Percentiles rank a stretch among this genome's conserved stretches.
Conservation (phyloP, 1,140 invertebrate genomes). For the Drosophila orena region DNA sequence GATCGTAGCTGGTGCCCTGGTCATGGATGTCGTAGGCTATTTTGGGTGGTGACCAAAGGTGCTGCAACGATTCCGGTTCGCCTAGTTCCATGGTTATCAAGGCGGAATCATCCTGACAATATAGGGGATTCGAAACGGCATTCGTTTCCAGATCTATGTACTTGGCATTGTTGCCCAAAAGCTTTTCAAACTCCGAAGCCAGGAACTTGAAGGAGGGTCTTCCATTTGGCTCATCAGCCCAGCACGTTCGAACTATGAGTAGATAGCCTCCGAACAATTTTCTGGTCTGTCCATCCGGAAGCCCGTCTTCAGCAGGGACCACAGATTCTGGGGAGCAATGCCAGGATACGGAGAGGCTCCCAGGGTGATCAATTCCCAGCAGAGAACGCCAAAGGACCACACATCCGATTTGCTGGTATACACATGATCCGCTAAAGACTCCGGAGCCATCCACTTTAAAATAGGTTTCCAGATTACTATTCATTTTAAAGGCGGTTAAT, state of each 20-base stretch:
- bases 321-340: constrained; percentile 91
- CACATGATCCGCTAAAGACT: constrained; percentile 93
- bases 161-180: constrained; percentile 90
- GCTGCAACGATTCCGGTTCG: constrained; percentile 70
- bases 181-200: constrained; percentile 87
- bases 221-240: constrained; percentile 90
- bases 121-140: constrained; percentile 82
- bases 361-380: constrained; percentile 95
- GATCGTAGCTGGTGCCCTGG: constrained; percentile 61
- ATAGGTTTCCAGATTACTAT: no score
- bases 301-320: constrained; percentile 90
- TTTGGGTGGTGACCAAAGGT: constrained; percentile 78
- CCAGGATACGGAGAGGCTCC: constrained; percentile 88
- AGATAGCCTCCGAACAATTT: constrained; percentile 93
- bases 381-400: constrained; percentile 95
- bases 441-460: constrained; percentile 93
- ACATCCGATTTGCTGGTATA: constrained; percentile 96
- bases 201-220: constrained; percentile 91
- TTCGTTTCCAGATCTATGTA: constrained; percentile 87
- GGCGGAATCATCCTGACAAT: constrained; percentile 70
- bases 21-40: constrained; percentile 74
- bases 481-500: no score
- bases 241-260: constrained; percentile 92
- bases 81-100: constrained; percentile 62
- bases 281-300: constrained; percentile 93